phyloP scores from a whole-genome alignment of 2,888 invertebrate genomes.

The Cyclophora punctaria region DNA sequence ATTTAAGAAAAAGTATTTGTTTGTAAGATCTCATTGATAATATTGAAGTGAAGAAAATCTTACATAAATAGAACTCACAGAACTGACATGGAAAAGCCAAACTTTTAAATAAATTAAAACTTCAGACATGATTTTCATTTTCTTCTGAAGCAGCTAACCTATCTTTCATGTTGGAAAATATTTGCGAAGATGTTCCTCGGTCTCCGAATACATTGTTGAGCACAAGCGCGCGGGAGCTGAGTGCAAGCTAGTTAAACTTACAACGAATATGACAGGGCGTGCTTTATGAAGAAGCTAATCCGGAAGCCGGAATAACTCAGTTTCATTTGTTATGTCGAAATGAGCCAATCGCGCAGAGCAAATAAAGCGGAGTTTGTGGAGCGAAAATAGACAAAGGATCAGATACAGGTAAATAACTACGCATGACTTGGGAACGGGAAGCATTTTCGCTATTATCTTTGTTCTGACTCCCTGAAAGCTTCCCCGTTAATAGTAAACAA shows the following conservation, averaged over 20 bases:
- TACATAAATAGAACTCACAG: no score
- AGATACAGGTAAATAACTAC: constrained; percentile 67
- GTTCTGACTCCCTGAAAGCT: constrained; percentile 37
- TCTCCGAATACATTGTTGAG: neutral
- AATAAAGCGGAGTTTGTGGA: constrained; percentile 64
- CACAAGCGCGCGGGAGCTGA: constrained; percentile 7
- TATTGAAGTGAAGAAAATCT: no score
- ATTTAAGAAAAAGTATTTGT: no score
- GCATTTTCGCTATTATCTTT: constrained; percentile 48
- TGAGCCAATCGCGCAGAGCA: constrained; percentile 62
- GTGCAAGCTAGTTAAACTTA: constrained; percentile 22
- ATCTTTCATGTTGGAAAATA: neutral
- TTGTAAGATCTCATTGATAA: no score
- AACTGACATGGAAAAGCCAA: no score
- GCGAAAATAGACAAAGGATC: constrained; percentile 70
- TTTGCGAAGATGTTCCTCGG: neutral
- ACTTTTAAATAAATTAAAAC: no score
- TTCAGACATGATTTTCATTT: no score
- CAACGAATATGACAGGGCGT: constrained; percentile 18
- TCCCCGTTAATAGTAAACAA: constrained; percentile 23
- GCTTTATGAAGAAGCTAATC: constrained; percentile 50
- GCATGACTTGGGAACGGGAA: constrained; percentile 51
- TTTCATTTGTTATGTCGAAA: constrained; percentile 62
- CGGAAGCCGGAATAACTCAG: constrained; percentile 55
- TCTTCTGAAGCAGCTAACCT: no score